Base-by-base conservation (phyloP, 2,888 invertebrate genomes). In the Phengaris arion region DNA sequence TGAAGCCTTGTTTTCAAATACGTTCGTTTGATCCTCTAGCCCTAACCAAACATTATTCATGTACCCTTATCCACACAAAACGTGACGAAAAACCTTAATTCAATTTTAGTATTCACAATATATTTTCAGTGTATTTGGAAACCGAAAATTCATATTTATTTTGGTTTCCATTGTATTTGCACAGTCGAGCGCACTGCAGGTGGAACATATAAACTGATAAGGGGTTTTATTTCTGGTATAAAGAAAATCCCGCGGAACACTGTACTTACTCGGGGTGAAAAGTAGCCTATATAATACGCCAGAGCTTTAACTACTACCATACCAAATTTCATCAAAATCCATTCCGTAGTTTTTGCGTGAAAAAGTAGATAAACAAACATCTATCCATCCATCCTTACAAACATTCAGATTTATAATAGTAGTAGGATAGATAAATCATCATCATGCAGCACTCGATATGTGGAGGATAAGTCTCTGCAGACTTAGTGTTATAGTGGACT, bases 111-210 rank as follows among this genome's bases (percentile, higher is more conserved):
- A 64, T 64, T 64, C 64, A 64, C 64, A 45, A 64, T 64, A 59
- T 64, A 64, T 64, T 64, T 64, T 45, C 45, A 6, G 45, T 12
- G 59, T 59, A 6, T 64, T 64, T 64, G 64, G 2, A 64, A 64
- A 35, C 35, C 64, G 64, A 35, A 64, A 64, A 64, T 64, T 64
- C 64, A 35, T 64, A 15, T 22, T 51, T 70, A 52, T 70, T 70
- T 70, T 70, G 15, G 51, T 51, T 52, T n/a, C n/a, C 52, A 70
- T 70, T 70, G 70, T 70, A 51, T 70, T 70, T 51, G 46, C 52
- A n/a, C n/a, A 48, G n/a, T 52, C n/a, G n/a, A 69, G 48, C n/a
- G 15, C n/a, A 35, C 15, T 68, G 70, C 48, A 15, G 13, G 6
- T 48, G n/a, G 22, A 35, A 70, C 52, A 70, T 22, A 52, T 70